A percentile compares a stretch with the other conserved stretches of the same genome.
Evolutionary conservation across 2,113 vertebrate genomes (phyloP).

Genomic region (Geococcyx californianus): DNA sequence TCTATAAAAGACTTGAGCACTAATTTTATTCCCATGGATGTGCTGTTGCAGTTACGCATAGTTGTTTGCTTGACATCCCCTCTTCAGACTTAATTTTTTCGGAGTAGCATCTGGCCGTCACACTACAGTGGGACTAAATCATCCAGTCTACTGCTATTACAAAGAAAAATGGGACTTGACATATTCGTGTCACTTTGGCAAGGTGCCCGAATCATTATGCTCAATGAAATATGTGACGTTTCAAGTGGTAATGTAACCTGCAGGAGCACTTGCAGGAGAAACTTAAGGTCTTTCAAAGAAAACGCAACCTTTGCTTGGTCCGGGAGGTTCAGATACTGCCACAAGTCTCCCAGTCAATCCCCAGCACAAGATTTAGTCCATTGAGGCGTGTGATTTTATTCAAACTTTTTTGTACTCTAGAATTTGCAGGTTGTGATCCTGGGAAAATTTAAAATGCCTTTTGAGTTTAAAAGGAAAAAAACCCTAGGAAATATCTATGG

Average conservation of each 20-base stretch:
- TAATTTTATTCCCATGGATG: background rate
- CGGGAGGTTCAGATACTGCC: background rate
- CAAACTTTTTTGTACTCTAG: accelerated
- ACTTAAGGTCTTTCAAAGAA: background rate
- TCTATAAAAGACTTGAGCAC: background rate
- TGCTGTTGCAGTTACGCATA: background rate
- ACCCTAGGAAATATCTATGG: background rate
- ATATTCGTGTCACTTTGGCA: constrained; percentile 52
- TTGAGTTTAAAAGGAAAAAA: background rate
- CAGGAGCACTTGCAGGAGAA: background rate
- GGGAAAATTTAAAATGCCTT: background rate
- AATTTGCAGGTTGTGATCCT: background rate
- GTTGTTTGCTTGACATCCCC: background rate
- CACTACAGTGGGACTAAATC: background rate
- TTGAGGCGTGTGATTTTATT: background rate
- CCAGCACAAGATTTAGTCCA: background rate
- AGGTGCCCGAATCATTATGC: constrained; percentile 23
- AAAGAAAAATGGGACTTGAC: constrained; percentile 57
- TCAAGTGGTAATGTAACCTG: constrained; percentile 11
- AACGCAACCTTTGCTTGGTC: background rate
- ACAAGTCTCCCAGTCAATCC: background rate
- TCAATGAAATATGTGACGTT: constrained; percentile 42
- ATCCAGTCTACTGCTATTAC: constrained; percentile 33
- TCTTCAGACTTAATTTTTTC: constrained; percentile 22
- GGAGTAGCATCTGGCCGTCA: constrained; percentile 21